phyloP scores from a whole-genome alignment of 1,140 invertebrate genomes.

The Lepidostoma basale region DNA sequence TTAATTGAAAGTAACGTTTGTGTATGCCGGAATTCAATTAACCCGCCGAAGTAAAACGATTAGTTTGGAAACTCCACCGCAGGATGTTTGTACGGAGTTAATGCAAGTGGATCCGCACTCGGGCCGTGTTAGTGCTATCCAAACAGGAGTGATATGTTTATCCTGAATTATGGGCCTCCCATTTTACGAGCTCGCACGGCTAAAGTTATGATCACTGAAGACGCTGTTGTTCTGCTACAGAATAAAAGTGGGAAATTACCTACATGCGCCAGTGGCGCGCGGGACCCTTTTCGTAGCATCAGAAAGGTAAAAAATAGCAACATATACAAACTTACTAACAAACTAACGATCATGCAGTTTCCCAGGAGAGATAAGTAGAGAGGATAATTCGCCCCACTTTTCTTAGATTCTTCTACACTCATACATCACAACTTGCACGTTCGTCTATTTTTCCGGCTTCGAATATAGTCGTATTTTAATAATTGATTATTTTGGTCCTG shows the following conservation, averaged over 20 bases:
- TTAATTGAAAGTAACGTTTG: slow-evolving; percentile 20
- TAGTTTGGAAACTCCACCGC: slow-evolving; percentile 22
- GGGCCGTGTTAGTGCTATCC: background rate
- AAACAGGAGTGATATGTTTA: background rate
- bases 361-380: too few relatives aligned
- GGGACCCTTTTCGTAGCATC: too few relatives aligned
- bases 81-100: slow-evolving; percentile 1
- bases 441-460: too few relatives aligned
- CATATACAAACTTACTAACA: too few relatives aligned
- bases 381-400: too few relatives aligned
- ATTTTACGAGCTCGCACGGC: background rate
- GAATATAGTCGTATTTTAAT: too few relatives aligned
- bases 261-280: background rate
- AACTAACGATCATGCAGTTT: too few relatives aligned
- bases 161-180: background rate
- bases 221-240: background rate
- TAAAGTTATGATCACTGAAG: background rate
- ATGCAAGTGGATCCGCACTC: slow-evolving; percentile 1
- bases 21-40: slow-evolving; percentile 35
- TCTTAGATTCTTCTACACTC: too few relatives aligned
- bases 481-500: too few relatives aligned
- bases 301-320: too few relatives aligned
- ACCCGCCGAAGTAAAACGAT: slow-evolving; percentile 19
- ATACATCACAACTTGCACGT: too few relatives aligned
- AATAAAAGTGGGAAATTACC: background rate